Evolutionary conservation across 37 sponge, comb jelly and placozoan species (phyloP), one percentile per base, ranked within the genome.

Genomic region (Trichoplax adhaerens): DNA sequence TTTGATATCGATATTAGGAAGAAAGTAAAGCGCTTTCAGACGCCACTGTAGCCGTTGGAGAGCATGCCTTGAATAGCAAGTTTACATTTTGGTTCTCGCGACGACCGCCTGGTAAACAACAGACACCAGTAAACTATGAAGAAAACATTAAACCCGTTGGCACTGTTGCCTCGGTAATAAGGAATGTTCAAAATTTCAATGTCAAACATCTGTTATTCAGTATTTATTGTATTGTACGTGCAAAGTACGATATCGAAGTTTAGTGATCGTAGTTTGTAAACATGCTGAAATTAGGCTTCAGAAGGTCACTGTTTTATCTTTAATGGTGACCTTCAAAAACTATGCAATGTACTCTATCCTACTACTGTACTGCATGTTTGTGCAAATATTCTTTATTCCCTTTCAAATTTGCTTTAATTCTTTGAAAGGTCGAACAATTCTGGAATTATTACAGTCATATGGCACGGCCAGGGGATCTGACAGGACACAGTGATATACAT

Each of bases 81-180:
- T 90, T 86, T 68, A 81, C 79, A 54, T 54, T 90, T 51, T 86
- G 91, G 87, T 90, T 86, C 75, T 79, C 87, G 7, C 87, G 80
- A 65, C 71, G 82, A 48, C 62, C 66, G 0, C 74, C 75, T 54
- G 90, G 90, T 1, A 80, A 82, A 57, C 73, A 76, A 1, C 77
- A 81, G 49, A 50, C 83, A 50, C 69, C 83, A 54, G 72, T 74
- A 2, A 78, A 76, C 53, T 90, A 90, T 65, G 87, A 86, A 61
- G 84, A 90, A 51, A 83, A 78, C 50, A 87, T 90, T 4, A 90
- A 90, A 77, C 79, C 70, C 4, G 61, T 90, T 54, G 87, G 84
- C 3, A 62, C 84, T 54, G 86, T 90, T 68, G 77, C 79, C 46
- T 70, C 84, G n/a, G 91, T 87, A 72, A 74, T 80, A 50, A 53